Conservation (phyloP, 2,113 vertebrate genomes). For the Pelusios castaneus region DNA sequence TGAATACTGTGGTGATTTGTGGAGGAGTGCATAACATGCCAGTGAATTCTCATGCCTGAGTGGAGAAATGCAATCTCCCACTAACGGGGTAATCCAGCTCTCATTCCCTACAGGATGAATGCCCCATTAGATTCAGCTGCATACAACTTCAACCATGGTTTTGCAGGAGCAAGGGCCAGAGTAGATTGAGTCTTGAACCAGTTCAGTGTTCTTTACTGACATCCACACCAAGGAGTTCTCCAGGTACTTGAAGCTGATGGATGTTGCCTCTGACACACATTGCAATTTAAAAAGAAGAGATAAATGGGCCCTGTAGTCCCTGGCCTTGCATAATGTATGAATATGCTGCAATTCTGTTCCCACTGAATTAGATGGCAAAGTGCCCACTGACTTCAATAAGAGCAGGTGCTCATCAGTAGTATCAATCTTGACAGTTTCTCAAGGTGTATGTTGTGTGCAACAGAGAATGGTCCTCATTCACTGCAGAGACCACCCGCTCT, state of each 20-base stretch:
- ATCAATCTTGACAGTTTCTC: neutral
- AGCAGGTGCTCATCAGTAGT: neutral
- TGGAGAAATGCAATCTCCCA: neutral
- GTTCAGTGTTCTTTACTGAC: neutral
- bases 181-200: neutral
- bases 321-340: neutral
- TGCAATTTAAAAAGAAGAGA: neutral
- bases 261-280: neutral
- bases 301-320: neutral
- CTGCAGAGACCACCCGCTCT: neutral
- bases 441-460: neutral
- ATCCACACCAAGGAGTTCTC: neutral
- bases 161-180: neutral
- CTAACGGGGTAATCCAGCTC: neutral
- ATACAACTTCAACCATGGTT: neutral
- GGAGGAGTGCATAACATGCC: neutral
- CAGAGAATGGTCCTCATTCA: neutral
- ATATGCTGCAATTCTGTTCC: neutral
- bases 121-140: neutral
- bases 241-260: neutral
- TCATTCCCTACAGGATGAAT: neutral
- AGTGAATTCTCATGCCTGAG: neutral
- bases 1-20: neutral
- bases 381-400: neutral
- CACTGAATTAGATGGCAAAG: neutral